A percentile compares a stretch with the other conserved stretches of the same genome.
phyloP scores from a whole-genome alignment of 2,888 invertebrate genomes.

The Psylliodes chrysocephalus region DNA sequence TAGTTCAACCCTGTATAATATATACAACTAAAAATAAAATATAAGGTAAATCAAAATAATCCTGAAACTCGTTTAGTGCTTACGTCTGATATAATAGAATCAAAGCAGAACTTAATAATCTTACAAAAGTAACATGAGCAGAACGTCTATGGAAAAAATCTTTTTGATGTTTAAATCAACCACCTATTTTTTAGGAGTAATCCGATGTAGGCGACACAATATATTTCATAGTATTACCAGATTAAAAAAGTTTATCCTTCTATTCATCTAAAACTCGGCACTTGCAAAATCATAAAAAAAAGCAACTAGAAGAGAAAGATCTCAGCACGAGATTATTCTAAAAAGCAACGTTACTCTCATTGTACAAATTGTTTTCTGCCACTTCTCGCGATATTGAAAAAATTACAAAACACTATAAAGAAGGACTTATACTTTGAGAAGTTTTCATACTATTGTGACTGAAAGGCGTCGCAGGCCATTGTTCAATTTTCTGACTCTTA shows the following conservation, averaged over 20 bases:
- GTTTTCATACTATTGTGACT: slow-evolving; percentile 20
- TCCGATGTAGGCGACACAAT: neutral
- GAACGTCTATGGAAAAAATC: too few relatives aligned
- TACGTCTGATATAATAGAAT: too few relatives aligned
- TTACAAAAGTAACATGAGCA: too few relatives aligned
- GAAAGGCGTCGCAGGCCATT: slow-evolving; percentile 22
- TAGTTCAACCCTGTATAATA: too few relatives aligned
- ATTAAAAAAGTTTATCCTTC: slow-evolving; percentile 6
- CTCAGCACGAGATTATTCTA: neutral
- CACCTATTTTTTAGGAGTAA: too few relatives aligned
- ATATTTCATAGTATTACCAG: neutral
- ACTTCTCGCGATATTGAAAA: slow-evolving; percentile 6
- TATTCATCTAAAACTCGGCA: slow-evolving; percentile 1
- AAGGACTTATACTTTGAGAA: slow-evolving; percentile 17
- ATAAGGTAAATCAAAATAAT: too few relatives aligned
- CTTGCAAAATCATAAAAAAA: slow-evolving; percentile 2
- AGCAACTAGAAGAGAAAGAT: slow-evolving; percentile 2
- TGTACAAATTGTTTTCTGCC: slow-evolving; percentile 10
- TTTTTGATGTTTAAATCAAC: too few relatives aligned
- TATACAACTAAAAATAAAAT: too few relatives aligned
- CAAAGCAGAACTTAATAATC: too few relatives aligned
- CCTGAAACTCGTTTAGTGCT: too few relatives aligned
- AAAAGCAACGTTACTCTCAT: slow-evolving; percentile 10
- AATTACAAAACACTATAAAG: slow-evolving; percentile 22
- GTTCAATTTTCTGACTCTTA: slow-evolving; percentile 27